Conservation (phyloP, 2,797 vertebrate species). For the Orestias chungarensis region DNA sequence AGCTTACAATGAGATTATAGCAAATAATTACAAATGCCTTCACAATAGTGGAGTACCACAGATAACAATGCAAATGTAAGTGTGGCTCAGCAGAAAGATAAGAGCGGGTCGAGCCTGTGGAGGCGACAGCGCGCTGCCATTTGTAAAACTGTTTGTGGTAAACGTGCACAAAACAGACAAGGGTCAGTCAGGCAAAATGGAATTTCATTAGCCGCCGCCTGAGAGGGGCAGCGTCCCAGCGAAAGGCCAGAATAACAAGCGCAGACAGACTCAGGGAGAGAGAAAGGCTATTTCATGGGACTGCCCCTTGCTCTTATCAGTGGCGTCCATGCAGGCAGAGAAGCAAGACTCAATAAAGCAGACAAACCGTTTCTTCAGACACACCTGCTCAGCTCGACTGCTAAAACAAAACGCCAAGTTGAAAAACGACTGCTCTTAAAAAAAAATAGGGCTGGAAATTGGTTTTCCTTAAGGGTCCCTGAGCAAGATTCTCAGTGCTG, state of each 20-base stretch:
- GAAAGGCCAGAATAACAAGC: background rate
- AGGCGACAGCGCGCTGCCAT: background rate
- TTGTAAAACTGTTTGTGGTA: conserved; percentile 12
- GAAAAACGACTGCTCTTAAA: conserved; percentile 19
- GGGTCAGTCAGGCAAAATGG: conserved; percentile 13
- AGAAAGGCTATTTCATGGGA: conserved; percentile 12
- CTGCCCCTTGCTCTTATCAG: conserved; percentile 37
- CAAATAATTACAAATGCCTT: conserved; percentile 10
- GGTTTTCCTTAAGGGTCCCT: conserved; percentile 2
- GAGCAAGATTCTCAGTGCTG: background rate
- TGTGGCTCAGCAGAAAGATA: background rate
- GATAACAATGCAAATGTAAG: conserved; percentile 7
- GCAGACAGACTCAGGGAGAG: background rate
- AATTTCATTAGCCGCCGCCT: background rate
- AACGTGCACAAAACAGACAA: background rate
- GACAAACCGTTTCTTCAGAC: conserved; percentile 17
- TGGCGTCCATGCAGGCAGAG: conserved; percentile 21
- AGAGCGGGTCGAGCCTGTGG: background rate
- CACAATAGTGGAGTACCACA: background rate
- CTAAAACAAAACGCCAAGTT: conserved; percentile 20
- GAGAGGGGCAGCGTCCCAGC: conserved; percentile 6
- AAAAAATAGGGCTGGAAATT: conserved; percentile 13
- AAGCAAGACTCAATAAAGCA: conserved; percentile 35
- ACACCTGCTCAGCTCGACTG: conserved; percentile 4
- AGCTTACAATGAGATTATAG: conserved; percentile 2